These are phyloP conservation scores for Branchinecta lindahli DNA, from an alignment of 1,140 invertebrate genomes.

Conservation along the genomic window DNA sequence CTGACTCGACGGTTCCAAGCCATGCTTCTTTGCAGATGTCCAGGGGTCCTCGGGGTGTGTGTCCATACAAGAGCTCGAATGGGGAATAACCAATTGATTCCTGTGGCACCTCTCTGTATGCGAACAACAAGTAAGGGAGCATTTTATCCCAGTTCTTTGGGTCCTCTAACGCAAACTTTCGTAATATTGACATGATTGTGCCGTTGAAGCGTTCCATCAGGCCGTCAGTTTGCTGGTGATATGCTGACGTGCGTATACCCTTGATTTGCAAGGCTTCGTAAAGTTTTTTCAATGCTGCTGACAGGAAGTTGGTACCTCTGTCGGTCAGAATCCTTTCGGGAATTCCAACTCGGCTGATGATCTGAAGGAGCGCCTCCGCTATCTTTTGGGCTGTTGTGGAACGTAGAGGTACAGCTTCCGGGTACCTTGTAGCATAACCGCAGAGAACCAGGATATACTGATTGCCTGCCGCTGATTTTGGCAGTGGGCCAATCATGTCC, in stretches of 20 bases:
- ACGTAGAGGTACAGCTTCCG: constrained; percentile 22
- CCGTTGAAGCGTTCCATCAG: constrained; percentile 25
- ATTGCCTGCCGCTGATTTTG: constrained; percentile 19
- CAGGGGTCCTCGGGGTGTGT: too few species aligned
- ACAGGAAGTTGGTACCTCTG: constrained; percentile 20
- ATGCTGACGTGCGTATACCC: constrained; percentile 21
- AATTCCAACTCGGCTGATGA: constrained; percentile 26
- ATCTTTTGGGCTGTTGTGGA: constrained; percentile 24
- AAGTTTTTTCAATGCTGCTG: constrained; percentile 19
- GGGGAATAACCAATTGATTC: too few species aligned
- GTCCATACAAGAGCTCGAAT: too few species aligned
- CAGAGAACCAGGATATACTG: constrained; percentile 27
- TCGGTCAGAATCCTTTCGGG: constrained; percentile 28
- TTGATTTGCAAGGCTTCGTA: constrained; percentile 19
- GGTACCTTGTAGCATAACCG: constrained; percentile 28
- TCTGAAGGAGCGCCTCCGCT: neutral
- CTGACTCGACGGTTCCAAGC: too few species aligned
- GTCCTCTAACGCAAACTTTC: too few species aligned
- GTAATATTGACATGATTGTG: constrained; percentile 20
- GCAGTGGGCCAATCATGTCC: constrained; percentile 22
- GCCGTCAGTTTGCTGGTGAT: constrained; percentile 22
- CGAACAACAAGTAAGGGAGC: too few species aligned
- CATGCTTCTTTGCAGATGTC: too few species aligned
- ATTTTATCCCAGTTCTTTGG: too few species aligned
- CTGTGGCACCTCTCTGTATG: too few species aligned